Percentiles rank a stretch among this genome's conserved stretches.
Evolutionary conservation across 2,797 vertebrate species (phyloP).

Genomic region (Megalops cyprinoides): DNA sequence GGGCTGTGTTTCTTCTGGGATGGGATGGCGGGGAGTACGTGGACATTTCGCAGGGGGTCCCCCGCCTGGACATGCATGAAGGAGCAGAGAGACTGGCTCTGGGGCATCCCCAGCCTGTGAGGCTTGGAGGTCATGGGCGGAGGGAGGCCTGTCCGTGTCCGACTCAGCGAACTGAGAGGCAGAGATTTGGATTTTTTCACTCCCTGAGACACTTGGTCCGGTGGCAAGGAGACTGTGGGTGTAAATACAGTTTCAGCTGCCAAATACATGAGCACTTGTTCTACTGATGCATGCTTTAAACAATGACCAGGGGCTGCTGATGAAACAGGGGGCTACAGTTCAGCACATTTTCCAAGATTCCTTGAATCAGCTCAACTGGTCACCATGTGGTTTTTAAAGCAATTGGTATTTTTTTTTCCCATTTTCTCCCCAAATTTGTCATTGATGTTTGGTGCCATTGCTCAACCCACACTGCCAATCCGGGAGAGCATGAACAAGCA

Average conservation of each 20-base stretch:
- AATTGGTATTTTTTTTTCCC: too few species aligned
- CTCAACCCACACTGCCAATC: too few species aligned
- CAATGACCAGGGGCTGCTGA: not conserved
- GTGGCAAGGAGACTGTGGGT: slow-evolving; percentile 61
- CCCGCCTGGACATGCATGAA: slow-evolving; percentile 67
- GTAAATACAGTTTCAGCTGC: slow-evolving; percentile 21
- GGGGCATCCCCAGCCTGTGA: slow-evolving; percentile 52
- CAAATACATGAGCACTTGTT: not conserved
- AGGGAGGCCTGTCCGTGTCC: slow-evolving; percentile 53
- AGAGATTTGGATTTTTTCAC: slow-evolving; percentile 71
- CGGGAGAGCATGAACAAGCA: too few species aligned
- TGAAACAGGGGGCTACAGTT: not conserved
- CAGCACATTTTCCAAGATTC: too few species aligned
- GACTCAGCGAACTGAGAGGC: slow-evolving; percentile 61
- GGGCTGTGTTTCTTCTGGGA: slow-evolving; percentile 70
- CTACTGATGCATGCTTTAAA: not conserved
- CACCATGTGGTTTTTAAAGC: too few species aligned
- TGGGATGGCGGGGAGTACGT: slow-evolving; percentile 80
- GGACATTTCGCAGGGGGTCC: slow-evolving; percentile 70
- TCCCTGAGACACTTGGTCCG: slow-evolving; percentile 59
- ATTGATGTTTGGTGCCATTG: too few species aligned
- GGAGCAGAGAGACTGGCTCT: slow-evolving; percentile 63
- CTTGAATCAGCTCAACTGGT: too few species aligned
- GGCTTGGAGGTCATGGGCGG: slow-evolving; percentile 50
- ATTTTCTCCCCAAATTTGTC: too few species aligned